Base-by-base conservation (phyloP, 2,888 invertebrate species). In the Agonopterix arenella region DNA sequence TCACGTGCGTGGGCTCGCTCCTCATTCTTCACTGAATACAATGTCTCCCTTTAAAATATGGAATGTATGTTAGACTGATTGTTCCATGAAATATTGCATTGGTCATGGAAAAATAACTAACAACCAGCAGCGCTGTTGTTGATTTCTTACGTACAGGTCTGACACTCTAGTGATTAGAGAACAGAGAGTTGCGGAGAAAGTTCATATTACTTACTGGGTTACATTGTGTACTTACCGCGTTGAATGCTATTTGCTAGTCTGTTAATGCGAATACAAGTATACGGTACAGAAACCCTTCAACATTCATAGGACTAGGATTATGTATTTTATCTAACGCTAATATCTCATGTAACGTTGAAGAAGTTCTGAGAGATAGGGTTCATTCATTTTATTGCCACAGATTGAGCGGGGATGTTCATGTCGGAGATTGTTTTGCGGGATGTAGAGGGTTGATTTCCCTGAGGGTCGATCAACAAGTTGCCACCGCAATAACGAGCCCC, bases 1-100 rank as follows among this genome's bases (percentile, higher is more conserved):
- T 80, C 84, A 85, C 82, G 84, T 76, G 76, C 82, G 75, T 78
- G 70, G 75, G 76, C 58, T 64, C 55, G 49, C 48, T 61, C 56
- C 56, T 58, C 62, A 62, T 66, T 70, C 66, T 67, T 65, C 59
- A 66, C 58, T 57, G 68, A 71, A 75, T 68, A 79, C 76, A 80
- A 80, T 79, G 62, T 68, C 58, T 55, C 66, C 68, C 61, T 71
- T 70, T 70, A 64, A 28, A 73, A 73, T 73, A 73, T 73, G 62
- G 58, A 70, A 69, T 63, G 61, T 66, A 55, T 58, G 48, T 60
- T 59, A 54, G 50, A 52, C 45, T 52, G 51, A 52, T 51, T 47
- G 47, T 51, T 46, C 45, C 37, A 49, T 13, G 43, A 51, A 49
- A 28, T 47, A 45, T 47, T 46, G 51, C 45, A 38, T 50, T 45